These are phyloP conservation scores for Symphodus melops DNA, from an alignment of 2,113 vertebrate genomes.

Conservation along the genomic window DNA sequence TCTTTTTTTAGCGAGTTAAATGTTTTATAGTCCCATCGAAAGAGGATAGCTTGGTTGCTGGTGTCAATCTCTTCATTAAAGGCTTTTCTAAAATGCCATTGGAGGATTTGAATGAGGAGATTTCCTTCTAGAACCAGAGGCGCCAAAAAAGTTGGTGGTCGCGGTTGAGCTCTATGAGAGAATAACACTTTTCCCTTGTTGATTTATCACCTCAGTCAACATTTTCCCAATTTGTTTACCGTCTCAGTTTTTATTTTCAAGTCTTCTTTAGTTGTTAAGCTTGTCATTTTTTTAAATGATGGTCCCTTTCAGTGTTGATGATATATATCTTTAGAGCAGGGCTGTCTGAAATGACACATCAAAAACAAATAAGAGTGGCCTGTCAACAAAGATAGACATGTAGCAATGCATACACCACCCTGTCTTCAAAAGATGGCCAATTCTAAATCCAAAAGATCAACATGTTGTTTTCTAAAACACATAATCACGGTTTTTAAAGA, in stretches of 20 bases:
- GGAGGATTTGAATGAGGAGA: too few species aligned
- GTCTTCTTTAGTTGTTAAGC: not conserved
- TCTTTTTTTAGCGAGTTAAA: too few species aligned
- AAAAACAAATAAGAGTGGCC: too few species aligned
- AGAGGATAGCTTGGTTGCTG: too few species aligned
- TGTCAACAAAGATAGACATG: too few species aligned
- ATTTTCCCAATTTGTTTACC: not conserved
- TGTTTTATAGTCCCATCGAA: too few species aligned
- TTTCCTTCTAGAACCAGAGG: too few species aligned
- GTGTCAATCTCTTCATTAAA: too few species aligned
- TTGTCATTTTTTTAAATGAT: not conserved
- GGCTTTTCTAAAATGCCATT: too few species aligned
- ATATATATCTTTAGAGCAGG: not conserved
- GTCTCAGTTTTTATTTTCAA: not conserved
- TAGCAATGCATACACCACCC: not conserved
- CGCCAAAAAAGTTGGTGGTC: too few species aligned
- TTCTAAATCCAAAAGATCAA: not conserved
- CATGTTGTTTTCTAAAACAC: not conserved
- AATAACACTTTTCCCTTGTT: not conserved
- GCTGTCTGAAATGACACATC: too few species aligned
- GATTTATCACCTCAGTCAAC: not conserved
- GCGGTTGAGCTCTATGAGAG: not conserved
- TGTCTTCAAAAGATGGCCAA: not conserved
- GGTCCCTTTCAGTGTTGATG: not conserved
- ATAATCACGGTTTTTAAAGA: not conserved